phyloP scores from a whole-genome alignment of 2,113 vertebrate genomes.

The Megaceryle torquata region DNA sequence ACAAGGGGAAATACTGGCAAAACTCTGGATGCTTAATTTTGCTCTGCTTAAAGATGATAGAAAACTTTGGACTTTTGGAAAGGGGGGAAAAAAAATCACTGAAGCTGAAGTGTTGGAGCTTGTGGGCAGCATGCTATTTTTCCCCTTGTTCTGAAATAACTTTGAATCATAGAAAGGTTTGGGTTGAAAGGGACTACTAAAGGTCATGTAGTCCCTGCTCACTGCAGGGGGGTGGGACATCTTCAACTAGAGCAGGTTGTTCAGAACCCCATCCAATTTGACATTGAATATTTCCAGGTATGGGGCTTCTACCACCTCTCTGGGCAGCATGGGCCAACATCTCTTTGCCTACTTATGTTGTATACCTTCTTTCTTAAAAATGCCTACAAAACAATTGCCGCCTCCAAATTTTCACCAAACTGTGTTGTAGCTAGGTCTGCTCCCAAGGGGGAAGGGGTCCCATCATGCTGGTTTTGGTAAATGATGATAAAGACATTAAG shows the following conservation, averaged over 20 bases:
- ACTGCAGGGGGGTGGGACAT: not conserved
- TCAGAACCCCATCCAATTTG: not conserved
- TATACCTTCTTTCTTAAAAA: not conserved
- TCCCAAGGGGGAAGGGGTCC: not conserved
- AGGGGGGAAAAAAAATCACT: accelerated
- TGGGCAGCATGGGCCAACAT: not conserved
- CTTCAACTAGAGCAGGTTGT: not conserved
- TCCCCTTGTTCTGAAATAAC: not conserved
- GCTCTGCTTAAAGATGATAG: not conserved
- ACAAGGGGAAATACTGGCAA: not conserved
- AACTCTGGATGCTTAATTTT: not conserved
- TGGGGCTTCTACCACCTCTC: not conserved
- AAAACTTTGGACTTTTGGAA: not conserved
- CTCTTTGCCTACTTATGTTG: not conserved
- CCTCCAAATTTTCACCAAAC: not conserved
- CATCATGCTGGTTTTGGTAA: not conserved
- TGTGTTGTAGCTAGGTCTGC: not conserved
- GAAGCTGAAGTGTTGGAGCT: not conserved
- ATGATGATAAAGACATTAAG: not conserved
- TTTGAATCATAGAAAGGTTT: not conserved
- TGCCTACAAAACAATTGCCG: not conserved
- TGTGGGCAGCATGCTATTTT: accelerated
- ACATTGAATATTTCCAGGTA: not conserved
- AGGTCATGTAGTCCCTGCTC: not conserved
- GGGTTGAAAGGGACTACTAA: too few relatives aligned